A percentile compares a stretch with the other conserved stretches of the same genome.
Evolutionary conservation across 2,888 invertebrate genomes (phyloP).

Genomic region (Agriopis aurantiaria): DNA sequence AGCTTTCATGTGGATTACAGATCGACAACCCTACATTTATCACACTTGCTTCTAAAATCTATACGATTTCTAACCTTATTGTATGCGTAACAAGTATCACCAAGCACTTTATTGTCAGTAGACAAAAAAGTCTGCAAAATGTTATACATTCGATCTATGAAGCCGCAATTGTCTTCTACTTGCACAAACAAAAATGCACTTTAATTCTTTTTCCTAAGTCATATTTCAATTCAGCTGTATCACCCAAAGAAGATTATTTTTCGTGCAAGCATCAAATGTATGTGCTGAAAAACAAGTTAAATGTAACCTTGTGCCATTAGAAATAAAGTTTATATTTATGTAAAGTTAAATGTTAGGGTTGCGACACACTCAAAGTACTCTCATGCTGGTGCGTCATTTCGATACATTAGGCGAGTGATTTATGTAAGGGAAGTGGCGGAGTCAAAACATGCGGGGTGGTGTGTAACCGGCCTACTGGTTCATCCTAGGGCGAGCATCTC

Average conservation of each 20-base stretch:
- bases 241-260: neutral
- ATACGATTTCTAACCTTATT: slow-evolving; percentile 53
- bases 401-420: slow-evolving; percentile 85
- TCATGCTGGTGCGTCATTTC: slow-evolving; percentile 73
- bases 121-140: slow-evolving; percentile 40
- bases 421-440: slow-evolving; percentile 78
- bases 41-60: neutral
- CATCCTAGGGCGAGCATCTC: slow-evolving; percentile 59
- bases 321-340: slow-evolving; percentile 42
- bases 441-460: slow-evolving; percentile 79
- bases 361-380: slow-evolving; percentile 56
- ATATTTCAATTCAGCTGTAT: slow-evolving; percentile 14
- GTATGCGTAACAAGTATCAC: slow-evolving; percentile 14
- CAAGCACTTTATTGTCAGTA: slow-evolving; percentile 12
- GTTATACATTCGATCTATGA: slow-evolving; percentile 58
- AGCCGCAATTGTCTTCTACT: slow-evolving; percentile 57
- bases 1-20: slow-evolving; percentile 86
- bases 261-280: slow-evolving; percentile 26
- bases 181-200: slow-evolving; percentile 50
- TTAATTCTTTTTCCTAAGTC: slow-evolving; percentile 28
- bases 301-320: neutral
- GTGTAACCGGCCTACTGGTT: slow-evolving; percentile 49
- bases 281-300: neutral
- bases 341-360: slow-evolving; percentile 52
- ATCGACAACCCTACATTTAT: slow-evolving; percentile 49